These are phyloP conservation scores for Zingel zingel DNA, from an alignment of 2,113 vertebrate genomes.

Conservation along the genomic window DNA sequence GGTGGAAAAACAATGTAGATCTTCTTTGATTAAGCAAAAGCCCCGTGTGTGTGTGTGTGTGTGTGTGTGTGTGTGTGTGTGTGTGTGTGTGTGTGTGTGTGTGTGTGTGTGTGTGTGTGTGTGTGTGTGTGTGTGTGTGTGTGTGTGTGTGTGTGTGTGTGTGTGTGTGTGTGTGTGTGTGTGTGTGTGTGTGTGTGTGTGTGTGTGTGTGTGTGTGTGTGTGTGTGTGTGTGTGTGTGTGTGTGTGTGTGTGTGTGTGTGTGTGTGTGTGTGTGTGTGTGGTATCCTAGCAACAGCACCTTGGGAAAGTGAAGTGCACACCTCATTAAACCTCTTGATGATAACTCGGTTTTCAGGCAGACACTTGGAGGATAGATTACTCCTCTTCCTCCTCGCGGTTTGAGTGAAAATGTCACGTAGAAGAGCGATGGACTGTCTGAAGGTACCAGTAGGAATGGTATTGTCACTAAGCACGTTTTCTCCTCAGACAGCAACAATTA, in stretches of 20 bases:
- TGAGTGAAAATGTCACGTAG: conserved; percentile 61
- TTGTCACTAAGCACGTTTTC: conserved; percentile 53
- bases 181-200: not conserved
- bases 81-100: conserved; percentile 12
- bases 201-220: not conserved
- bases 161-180: conserved; percentile 7
- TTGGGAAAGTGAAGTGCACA: conserved; percentile 40
- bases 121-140: conserved; percentile 10
- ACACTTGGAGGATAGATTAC: conserved; percentile 44
- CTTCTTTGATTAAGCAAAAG: conserved; percentile 65
- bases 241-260: conserved; percentile 1
- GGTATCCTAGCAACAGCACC: conserved; percentile 76
- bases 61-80: conserved; percentile 18
- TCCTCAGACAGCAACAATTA: conserved; percentile 60
- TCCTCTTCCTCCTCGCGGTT: conserved; percentile 18
- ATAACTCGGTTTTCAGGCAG: conserved; percentile 52
- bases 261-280: conserved; percentile 9
- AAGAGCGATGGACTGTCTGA: conserved; percentile 32
- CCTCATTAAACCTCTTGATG: conserved; percentile 66
- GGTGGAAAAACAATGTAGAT: conserved; percentile 61
- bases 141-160: conserved; percentile 15
- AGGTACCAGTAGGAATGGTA: conserved; percentile 5
- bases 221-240: conserved; percentile 3
- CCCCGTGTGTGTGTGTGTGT: conserved; percentile 21
- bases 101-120: conserved; percentile 12